These are phyloP conservation scores for Drosophila pruinosa DNA, from an alignment of 1,140 invertebrate species.

Conservation along the genomic window DNA sequence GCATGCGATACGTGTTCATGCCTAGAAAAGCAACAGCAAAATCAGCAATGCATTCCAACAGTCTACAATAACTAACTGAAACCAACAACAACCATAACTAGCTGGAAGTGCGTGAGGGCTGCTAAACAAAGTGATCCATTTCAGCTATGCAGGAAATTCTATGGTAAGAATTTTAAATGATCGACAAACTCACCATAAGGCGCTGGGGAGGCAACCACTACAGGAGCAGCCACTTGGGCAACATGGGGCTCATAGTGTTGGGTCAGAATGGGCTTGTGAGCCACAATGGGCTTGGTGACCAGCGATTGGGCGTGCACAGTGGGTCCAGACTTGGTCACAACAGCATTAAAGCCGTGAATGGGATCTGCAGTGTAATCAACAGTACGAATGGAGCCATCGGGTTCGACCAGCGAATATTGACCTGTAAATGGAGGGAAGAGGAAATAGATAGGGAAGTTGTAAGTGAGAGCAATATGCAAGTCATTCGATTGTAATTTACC, in stretches of 20 bases:
- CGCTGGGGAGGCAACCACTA: conserved; percentile 78
- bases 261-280: conserved; percentile 68
- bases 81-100: conserved; percentile 18
- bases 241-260: conserved; percentile 72
- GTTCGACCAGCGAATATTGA: conserved; percentile 87
- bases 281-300: conserved; percentile 70
- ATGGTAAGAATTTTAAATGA: neutral
- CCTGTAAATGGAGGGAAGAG: conserved; percentile 69
- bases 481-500: conserved; percentile 66
- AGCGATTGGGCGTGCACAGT: conserved; percentile 83
- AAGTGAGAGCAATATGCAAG: neutral
- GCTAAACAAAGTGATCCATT: conserved; percentile 12
- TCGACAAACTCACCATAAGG: conserved; percentile 82
- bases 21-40: conserved; percentile 66
- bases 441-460: neutral
- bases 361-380: conserved; percentile 86
- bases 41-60: conserved; percentile 25
- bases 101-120: conserved; percentile 31
- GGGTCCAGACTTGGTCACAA: conserved; percentile 85
- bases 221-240: conserved; percentile 60
- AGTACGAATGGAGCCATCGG: conserved; percentile 87
- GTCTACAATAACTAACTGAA: conserved; percentile 12
- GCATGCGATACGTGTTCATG: conserved; percentile 82
- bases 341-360: conserved; percentile 85
- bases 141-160: neutral